phyloP scores from a whole-genome alignment of 2,888 invertebrate genomes.

The Keiferia lycopersicella region DNA sequence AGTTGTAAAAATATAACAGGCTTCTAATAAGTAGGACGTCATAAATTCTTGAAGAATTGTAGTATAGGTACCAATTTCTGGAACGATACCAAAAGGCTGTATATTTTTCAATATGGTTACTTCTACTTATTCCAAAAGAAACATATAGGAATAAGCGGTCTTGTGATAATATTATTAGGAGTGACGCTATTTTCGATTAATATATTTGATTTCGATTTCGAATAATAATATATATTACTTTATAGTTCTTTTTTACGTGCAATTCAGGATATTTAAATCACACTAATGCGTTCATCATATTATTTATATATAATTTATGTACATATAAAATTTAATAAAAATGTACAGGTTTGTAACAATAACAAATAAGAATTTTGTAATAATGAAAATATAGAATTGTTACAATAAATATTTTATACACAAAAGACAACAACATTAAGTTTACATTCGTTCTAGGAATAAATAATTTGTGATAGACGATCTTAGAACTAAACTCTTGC shows the following conservation, averaged over 20 bases:
- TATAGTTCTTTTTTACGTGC: conserved; percentile 19
- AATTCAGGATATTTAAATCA: conserved; percentile 23
- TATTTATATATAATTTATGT: conserved; percentile 52
- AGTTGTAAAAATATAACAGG: background rate
- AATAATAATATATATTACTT: conserved; percentile 13
- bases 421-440: conserved; percentile 20
- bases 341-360: conserved; percentile 50
- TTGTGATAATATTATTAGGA: conserved; percentile 31
- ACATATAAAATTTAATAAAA: conserved; percentile 69
- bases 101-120: background rate
- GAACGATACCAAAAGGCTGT: too few species aligned
- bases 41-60: too few species aligned
- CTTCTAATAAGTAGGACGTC: too few species aligned
- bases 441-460: conserved; percentile 14
- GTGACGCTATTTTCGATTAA: conserved; percentile 18
- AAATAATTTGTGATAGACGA: conserved; percentile 17
- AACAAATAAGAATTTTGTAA: conserved; percentile 33
- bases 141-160: background rate
- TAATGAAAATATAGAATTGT: conserved; percentile 24
- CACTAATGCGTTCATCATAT: conserved; percentile 17
- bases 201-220: too few species aligned
- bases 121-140: background rate
- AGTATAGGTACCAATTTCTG: too few species aligned
- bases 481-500: conserved; percentile 20
- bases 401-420: conserved; percentile 26